A percentile compares a stretch with the other conserved stretches of the same genome.
Evolutionary conservation across 2,888 invertebrate species (phyloP).

Genomic region (Odontomyia ornata): DNA sequence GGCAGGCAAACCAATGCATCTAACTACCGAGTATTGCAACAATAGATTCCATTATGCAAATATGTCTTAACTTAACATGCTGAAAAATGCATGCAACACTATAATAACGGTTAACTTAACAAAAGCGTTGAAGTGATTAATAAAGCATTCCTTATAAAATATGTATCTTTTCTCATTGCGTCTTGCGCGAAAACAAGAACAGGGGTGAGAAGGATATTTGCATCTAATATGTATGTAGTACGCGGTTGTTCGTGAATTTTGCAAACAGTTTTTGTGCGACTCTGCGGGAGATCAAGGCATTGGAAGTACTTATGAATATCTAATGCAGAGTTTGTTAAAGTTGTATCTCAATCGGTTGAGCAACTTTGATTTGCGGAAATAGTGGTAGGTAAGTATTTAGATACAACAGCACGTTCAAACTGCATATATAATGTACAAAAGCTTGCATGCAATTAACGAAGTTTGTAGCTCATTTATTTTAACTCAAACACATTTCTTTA

Average conservation of each 20-base stretch:
- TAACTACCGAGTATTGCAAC: constrained; percentile 2
- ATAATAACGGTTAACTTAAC: constrained; percentile 12
- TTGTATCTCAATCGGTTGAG: not conserved
- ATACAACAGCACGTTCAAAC: not conserved
- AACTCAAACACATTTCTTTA: too few relatives aligned
- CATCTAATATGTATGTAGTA: not conserved
- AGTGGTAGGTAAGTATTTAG: not conserved
- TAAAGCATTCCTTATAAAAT: not conserved
- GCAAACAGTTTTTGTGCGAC: not conserved
- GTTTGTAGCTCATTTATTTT: not conserved
- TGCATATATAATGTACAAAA: not conserved
- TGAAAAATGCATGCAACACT: not conserved
- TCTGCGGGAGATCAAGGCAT: not conserved
- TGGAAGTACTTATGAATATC: not conserved
- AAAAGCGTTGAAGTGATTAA: constrained; percentile 7
- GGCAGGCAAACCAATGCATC: not conserved
- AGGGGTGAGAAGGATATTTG: not conserved
- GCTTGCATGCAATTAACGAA: not conserved
- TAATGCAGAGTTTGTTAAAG: not conserved
- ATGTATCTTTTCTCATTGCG: not conserved
- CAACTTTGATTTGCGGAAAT: not conserved
- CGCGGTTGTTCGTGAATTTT: not conserved
- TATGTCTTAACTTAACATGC: not conserved
- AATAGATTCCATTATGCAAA: constrained; percentile 11
- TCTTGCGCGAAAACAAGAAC: not conserved